Evolutionary conservation across 2,888 invertebrate genomes (phyloP), one percentile per base, ranked within the genome.

Genomic region (Ganaspis brasiliensis): DNA sequence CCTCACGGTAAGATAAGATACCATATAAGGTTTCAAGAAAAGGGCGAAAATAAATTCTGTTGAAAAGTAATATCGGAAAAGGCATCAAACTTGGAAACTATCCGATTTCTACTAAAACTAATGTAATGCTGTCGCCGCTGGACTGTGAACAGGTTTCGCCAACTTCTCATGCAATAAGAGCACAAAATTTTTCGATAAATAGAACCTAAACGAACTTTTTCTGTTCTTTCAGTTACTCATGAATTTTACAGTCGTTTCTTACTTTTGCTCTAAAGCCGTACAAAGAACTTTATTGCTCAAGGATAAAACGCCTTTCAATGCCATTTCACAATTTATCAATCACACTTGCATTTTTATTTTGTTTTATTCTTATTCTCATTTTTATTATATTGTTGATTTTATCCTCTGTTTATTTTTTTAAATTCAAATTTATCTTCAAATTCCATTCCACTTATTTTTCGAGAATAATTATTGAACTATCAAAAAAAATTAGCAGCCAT

Each of bases 51-150:
- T 76, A 79, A 80, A 80, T 80, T 80, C 78, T 76, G 56, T 61
- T 72, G 80, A 61, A 76, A 80, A 78, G 80, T 80, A 80, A 80
- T 80, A 80, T 80, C 78, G 74, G 80, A 61, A 73, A 26, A 63
- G 45, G 74, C 80, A 76, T 78, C 78, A 78, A 80, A 80, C 61
- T 80, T 80, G 71, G 12, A 40, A 67, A 67, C 45, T 67, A 67
- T 67, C 67, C 67, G 67, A 67, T 67, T 67, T 26, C 67, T 45
- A 67, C 67, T 67, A 67, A 67, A 67, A 67, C 67, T 67, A 26
- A 67, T 49, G 67, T 45, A 24, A 67, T 67, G 63, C 63, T 63
- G 45, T 67, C 67, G 61, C 37, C 61, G 67, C n/a, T 67, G 26
- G 67, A 67, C 67, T 67, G 67, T 67, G 67, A 67, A 67, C 67